phyloP scores from a whole-genome alignment of 2,113 vertebrate genomes.

The Tylochromis polylepis region DNA sequence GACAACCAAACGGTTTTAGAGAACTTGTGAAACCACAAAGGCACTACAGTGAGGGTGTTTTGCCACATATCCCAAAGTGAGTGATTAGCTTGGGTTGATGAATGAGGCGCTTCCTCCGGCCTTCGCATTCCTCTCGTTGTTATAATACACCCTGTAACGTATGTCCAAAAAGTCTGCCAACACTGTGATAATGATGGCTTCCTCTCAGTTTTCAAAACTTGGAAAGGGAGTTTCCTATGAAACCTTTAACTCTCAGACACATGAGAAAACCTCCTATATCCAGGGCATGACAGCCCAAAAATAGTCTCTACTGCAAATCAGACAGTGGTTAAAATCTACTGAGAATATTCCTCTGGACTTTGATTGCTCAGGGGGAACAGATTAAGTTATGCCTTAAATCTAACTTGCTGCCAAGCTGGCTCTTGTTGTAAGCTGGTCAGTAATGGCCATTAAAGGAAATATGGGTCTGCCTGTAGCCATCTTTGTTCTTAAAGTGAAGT shows the following conservation, averaged over 20 bases:
- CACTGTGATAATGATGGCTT: background rate
- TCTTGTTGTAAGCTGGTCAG: background rate
- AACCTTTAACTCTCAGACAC: background rate
- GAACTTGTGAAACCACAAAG: constrained; percentile 16
- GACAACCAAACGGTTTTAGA: constrained; percentile 5
- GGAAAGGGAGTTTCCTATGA: constrained; percentile 18
- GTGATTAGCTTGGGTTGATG: background rate
- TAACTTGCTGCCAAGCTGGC: background rate
- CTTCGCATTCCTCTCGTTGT: constrained; percentile 28
- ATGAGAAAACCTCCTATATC: background rate
- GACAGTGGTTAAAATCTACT: background rate
- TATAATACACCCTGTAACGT: background rate
- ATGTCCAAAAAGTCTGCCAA: background rate
- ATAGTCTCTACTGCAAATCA: background rate
- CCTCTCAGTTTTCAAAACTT: background rate
- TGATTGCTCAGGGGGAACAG: background rate
- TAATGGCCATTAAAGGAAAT: background rate
- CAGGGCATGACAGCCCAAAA: constrained; percentile 5
- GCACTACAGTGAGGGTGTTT: background rate
- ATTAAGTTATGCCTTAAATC: background rate
- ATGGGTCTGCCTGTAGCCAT: background rate
- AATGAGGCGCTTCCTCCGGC: background rate
- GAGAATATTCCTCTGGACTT: background rate
- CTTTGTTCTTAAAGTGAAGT: background rate
- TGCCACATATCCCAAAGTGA: background rate